Conservation (phyloP, 2,797 vertebrate species). For the Poeciliopsis turneri region DNA sequence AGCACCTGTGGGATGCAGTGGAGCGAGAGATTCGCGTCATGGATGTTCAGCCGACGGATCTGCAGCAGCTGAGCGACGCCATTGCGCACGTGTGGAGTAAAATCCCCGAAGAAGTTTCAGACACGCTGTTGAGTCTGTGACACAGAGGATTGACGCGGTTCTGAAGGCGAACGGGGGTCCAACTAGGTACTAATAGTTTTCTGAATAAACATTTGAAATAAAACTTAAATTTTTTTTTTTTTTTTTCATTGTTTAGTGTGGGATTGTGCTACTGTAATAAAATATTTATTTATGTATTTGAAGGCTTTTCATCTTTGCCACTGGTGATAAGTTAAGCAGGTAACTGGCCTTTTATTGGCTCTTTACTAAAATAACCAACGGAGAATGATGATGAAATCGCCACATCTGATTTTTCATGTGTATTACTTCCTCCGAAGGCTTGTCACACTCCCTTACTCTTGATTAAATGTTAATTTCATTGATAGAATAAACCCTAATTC, state of each 20-base stretch:
- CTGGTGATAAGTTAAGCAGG: background rate
- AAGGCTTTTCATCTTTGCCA: background rate
- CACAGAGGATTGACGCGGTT: background rate
- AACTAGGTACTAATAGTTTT: background rate
- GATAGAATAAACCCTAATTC: background rate
- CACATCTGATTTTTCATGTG: background rate
- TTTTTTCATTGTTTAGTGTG: background rate
- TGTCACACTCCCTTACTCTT: background rate
- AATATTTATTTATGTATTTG: background rate
- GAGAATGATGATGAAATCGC: background rate
- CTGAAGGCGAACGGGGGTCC: background rate
- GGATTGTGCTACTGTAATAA: background rate
- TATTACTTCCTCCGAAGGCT: background rate
- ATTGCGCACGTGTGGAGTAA: slow-evolving; percentile 25
- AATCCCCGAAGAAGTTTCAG: slow-evolving; percentile 20
- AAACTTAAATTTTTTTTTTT: background rate
- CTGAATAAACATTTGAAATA: background rate
- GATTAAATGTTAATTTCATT: background rate
- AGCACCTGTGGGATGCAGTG: slow-evolving; percentile 33
- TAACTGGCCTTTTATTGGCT: background rate
- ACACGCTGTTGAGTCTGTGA: background rate
- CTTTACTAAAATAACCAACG: background rate
- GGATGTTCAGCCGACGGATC: slow-evolving; percentile 58
- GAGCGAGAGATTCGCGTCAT: slow-evolving; percentile 52
- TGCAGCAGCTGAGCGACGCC: slow-evolving; percentile 29